Percentiles rank a stretch among this genome's conserved stretches.
Conservation (phyloP, 2,113 vertebrate species). For the Psammodynastes pulverulentus region DNA sequence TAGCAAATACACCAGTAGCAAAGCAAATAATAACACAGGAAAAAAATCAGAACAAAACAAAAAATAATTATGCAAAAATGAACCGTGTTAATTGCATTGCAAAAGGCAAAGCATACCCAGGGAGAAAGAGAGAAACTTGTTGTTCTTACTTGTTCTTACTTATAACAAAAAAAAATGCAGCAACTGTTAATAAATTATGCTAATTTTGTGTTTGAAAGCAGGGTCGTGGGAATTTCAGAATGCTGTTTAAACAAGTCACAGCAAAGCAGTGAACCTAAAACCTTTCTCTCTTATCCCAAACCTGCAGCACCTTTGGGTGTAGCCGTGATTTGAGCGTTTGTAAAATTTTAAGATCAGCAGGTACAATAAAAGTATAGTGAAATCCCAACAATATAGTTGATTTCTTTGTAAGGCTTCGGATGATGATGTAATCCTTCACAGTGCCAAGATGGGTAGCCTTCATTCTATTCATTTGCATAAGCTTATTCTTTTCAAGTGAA, state of each 20-base stretch:
- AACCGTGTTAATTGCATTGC: not conserved
- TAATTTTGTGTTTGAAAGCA: constrained; percentile 24
- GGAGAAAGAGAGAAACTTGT: not conserved
- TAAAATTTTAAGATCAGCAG: constrained; percentile 19
- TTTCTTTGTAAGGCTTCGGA: not conserved
- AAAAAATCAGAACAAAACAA: not conserved
- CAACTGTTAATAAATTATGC: constrained; percentile 33
- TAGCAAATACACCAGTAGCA: not conserved
- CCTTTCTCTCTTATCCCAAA: not conserved
- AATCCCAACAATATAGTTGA: not conserved
- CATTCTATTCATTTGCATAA: not conserved
- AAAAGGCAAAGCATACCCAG: not conserved
- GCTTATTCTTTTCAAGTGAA: not conserved
- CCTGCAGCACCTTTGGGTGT: fast-evolving
- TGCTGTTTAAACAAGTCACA: not conserved
- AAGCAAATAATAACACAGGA: not conserved
- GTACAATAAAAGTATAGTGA: not conserved
- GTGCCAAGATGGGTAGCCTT: not conserved
- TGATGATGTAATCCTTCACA: not conserved
- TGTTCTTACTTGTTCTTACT: constrained; percentile 18
- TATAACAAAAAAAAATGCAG: not conserved
- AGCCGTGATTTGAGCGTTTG: not conserved
- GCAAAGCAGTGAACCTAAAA: not conserved
- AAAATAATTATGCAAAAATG: not conserved
- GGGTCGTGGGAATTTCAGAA: not conserved